Conservation (phyloP, 2,113 vertebrate genomes). For the Prietella phreatophila region DNA sequence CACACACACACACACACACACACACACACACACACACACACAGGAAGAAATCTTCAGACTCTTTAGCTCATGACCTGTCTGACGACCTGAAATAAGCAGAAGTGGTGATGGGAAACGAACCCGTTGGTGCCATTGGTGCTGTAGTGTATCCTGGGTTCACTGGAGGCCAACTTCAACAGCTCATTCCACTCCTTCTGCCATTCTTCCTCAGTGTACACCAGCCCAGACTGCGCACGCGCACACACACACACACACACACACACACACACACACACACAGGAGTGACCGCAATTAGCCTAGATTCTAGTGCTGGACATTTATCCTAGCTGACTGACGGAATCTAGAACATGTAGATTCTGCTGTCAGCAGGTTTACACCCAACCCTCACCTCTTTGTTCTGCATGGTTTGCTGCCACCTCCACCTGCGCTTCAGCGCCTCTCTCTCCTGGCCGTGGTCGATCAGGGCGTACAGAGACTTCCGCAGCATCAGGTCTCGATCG, state of each 20-base stretch:
- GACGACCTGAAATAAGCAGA: background rate
- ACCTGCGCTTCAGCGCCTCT: constrained; percentile 85
- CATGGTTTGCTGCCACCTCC: constrained; percentile 96
- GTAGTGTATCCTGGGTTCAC: constrained; percentile 87
- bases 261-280: constrained; percentile 1
- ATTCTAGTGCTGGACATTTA: background rate
- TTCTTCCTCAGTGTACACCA: constrained; percentile 96
- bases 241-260: constrained; percentile 37
- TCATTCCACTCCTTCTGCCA: constrained; percentile 99
- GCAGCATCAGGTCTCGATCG: constrained; percentile 88
- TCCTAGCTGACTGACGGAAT: background rate
- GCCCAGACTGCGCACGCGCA: constrained; percentile 79
- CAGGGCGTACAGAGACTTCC: constrained; percentile 86
- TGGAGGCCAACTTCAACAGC: constrained; percentile 86
- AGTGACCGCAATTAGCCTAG: constrained; percentile 2
- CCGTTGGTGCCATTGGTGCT: constrained; percentile 80
- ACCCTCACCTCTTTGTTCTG: constrained; percentile 94
- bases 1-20: background rate
- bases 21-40: constrained; percentile 9
- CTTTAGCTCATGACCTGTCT: background rate
- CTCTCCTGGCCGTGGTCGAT: constrained; percentile 89
- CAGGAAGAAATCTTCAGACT: background rate
- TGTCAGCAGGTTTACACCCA: background rate
- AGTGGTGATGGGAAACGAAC: constrained; percentile 61
- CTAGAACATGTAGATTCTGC: background rate